These are phyloP conservation scores for Loris lydekkerianus DNA, from an alignment of 2,797 vertebrate species.

Conservation along the genomic window DNA sequence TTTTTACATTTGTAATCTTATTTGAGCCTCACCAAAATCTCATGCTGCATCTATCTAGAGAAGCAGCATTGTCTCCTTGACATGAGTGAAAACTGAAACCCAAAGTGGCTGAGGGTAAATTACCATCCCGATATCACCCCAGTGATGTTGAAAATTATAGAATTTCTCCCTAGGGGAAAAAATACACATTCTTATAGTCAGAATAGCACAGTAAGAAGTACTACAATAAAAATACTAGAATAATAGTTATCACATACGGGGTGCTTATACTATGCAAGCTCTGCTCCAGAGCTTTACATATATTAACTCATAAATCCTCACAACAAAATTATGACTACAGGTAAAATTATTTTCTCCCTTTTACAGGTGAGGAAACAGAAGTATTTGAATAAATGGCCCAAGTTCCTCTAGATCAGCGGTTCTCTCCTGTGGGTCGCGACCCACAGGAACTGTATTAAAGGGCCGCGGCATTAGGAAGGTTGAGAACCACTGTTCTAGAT, in stretches of 20 bases:
- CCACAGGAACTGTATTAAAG: too few relatives aligned
- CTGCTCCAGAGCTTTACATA: neutral
- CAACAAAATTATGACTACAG: neutral
- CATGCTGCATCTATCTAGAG: neutral
- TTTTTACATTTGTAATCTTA: conserved; percentile 68
- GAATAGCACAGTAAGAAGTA: neutral
- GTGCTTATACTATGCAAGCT: neutral
- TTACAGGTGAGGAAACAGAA: neutral
- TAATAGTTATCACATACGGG: neutral
- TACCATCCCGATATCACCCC: neutral
- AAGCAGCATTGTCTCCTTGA: neutral
- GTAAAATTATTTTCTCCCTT: neutral
- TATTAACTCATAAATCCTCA: neutral
- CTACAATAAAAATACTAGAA: conserved; percentile 4
- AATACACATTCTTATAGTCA: neutral
- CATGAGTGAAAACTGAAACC: conserved; percentile 19
- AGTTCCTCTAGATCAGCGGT: neutral
- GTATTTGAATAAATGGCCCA: neutral
- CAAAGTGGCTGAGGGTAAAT: neutral
- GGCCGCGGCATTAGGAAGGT: too few relatives aligned
- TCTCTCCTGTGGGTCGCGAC: too few relatives aligned
- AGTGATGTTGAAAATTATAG: neutral
- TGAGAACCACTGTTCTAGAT: neutral
- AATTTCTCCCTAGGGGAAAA: neutral
- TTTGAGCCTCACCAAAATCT: conserved; percentile 15